phyloP scores from a whole-genome alignment of 2,888 invertebrate species.

The Andrena hattorfiana region DNA sequence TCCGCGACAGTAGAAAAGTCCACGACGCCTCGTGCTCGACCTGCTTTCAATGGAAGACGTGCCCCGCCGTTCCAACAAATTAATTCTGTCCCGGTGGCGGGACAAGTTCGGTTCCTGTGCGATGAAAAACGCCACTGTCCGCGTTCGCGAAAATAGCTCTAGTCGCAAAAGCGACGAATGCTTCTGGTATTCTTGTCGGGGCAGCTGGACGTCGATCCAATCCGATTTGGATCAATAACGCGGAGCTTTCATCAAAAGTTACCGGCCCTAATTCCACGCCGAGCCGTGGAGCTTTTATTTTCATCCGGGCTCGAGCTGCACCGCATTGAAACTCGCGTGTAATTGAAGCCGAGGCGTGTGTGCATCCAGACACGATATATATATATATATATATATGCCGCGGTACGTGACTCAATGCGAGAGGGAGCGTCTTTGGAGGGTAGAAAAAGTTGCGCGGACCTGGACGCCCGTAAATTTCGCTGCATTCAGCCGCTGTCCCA shows the following conservation, averaged over 20 bases:
- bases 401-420: slow-evolving; percentile 38
- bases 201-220: neutral
- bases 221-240: neutral
- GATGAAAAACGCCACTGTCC: neutral
- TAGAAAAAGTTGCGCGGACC: slow-evolving; percentile 35
- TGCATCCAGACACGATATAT: neutral
- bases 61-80: neutral
- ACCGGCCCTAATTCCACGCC: neutral
- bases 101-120: neutral
- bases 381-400: neutral
- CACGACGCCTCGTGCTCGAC: neutral
- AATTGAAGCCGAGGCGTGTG: slow-evolving; percentile 14
- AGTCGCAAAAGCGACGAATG: neutral
- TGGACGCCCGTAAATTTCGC: slow-evolving; percentile 42
- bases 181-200: neutral
- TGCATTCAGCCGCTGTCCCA: slow-evolving; percentile 23
- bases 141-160: neutral
- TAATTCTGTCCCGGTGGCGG: neutral
- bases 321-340: slow-evolving; percentile 19
- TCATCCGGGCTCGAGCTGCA: neutral
- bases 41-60: neutral
- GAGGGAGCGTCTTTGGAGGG: neutral
- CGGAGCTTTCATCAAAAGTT: neutral
- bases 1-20: neutral
- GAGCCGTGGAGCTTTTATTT: slow-evolving; percentile 17